Percentiles rank a stretch among this genome's conserved stretches.
Evolutionary conservation across 2,888 invertebrate species (phyloP).

Genomic region (Lydus trimaculatus): DNA sequence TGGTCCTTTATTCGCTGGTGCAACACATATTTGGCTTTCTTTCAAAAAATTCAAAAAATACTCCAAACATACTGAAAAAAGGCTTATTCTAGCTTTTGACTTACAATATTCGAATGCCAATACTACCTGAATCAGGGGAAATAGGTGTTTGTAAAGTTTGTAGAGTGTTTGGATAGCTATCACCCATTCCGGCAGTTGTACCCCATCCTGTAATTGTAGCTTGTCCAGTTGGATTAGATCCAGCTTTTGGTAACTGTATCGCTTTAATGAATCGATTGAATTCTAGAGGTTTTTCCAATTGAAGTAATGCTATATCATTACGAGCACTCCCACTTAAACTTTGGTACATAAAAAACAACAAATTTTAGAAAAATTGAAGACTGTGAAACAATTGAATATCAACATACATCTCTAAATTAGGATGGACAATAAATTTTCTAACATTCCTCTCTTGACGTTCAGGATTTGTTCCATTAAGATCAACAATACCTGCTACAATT

Average conservation of each 20-base stretch:
- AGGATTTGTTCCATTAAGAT: slow-evolving; percentile 33
- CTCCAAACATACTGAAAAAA: slow-evolving; percentile 57
- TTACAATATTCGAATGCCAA: not conserved
- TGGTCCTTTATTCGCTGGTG: slow-evolving; percentile 63
- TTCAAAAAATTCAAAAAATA: no score
- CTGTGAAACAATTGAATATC: slow-evolving; percentile 32
- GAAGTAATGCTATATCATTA: slow-evolving; percentile 64
- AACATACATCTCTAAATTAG: slow-evolving; percentile 37
- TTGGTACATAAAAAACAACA: no score
- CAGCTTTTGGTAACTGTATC: no score
- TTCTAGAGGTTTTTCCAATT: slow-evolving; percentile 51
- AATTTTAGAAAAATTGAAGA: slow-evolving; percentile 12
- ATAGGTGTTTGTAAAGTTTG: slow-evolving; percentile 19
- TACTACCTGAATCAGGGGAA: slow-evolving; percentile 14
- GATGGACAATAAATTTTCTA: slow-evolving; percentile 38
- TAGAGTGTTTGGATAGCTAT: slow-evolving; percentile 28
- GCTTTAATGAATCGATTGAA: slow-evolving; percentile 33
- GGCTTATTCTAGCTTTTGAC: not conserved
- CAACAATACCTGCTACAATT: slow-evolving; percentile 46
- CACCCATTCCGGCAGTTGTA: slow-evolving; percentile 54
- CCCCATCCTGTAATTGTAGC: slow-evolving; percentile 32
- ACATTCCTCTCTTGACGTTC: slow-evolving; percentile 36
- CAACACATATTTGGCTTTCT: slow-evolving; percentile 56
- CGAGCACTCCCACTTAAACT: no score
- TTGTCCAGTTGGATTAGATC: no score